Base-by-base conservation (phyloP, 2,888 invertebrate species). In the Lasius fuliginosus region DNA sequence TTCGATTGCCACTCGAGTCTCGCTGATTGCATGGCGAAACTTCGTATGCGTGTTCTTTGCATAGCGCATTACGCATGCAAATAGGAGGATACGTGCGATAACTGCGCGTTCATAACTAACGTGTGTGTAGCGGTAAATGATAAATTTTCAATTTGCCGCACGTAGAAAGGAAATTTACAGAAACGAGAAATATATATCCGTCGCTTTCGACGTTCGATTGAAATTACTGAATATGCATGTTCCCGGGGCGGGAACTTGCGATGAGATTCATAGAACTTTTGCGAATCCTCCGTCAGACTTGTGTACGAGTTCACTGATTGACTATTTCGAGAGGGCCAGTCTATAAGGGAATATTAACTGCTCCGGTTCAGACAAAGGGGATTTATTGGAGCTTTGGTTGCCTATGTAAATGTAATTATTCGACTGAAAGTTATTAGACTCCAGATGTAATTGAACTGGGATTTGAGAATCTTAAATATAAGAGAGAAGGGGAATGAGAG, bases 391-490 rank as follows among this genome's bases (percentile, higher is more conserved):
- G 40, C 56, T 85, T 86, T 36, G 58, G 56, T 42, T 49, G 60
- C 30, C 62, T 65, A 67, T 67, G 30, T 85, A 85, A 75, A 89
- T 88, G 82, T 77, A 87, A 90, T 88, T 91, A 91, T 69, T 82
- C 64, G 82, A 84, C 86, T 85, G 76, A 64, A 87, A 89, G 79
- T 83, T 82, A 84, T 77, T 85, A 77, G 76, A 56, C 65, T 86
- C 74, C 65, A 81, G 84, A 83, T 84, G 81, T 89, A 91, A 90
- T 91, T 89, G 46, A 89, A 91, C 89, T 87, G 89, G 58, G 76
- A 86, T 86, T 74, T 86, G 83, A 86, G 85, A 74, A 79, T 76
- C 87, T 89, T 87, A 86, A 64, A 33, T 36, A 23, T 56, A 62
- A 64, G 33, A 30, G 23, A 62, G 76, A 58, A 53, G 40, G n/a